phyloP scores from a whole-genome alignment of 2,113 vertebrate genomes.

The Seriola quinqueradiata region DNA sequence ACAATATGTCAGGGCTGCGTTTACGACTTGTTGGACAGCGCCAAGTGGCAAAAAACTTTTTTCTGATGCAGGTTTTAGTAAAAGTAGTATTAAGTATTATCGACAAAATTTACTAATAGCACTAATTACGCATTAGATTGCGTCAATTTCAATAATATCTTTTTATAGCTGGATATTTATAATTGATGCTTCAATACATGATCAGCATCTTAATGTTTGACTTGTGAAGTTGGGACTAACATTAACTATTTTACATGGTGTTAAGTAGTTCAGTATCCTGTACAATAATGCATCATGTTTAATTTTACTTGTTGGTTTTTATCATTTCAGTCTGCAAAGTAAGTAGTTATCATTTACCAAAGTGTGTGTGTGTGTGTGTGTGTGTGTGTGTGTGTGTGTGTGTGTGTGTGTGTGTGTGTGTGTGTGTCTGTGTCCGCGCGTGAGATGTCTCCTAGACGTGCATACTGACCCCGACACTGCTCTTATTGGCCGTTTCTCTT shows the following conservation, averaged over 20 bases:
- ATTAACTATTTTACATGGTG: neutral
- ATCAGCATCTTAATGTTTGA: too few relatives aligned
- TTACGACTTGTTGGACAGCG: too few relatives aligned
- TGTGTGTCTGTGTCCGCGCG: too few relatives aligned
- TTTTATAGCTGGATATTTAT: too few relatives aligned
- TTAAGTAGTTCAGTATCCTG: neutral
- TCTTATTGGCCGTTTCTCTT: constrained; percentile 19
- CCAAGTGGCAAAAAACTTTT: too few relatives aligned
- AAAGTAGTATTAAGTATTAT: too few relatives aligned
- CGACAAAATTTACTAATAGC: too few relatives aligned
- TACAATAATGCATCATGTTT: neutral
- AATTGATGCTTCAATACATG: too few relatives aligned
- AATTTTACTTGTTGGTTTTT: neutral
- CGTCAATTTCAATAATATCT: too few relatives aligned
- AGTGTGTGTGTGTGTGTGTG: neutral
- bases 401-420: constrained; percentile 1
- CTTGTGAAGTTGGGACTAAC: neutral
- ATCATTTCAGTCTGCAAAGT: neutral
- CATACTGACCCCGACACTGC: neutral
- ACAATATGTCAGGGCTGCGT: too few relatives aligned
- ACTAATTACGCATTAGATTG: too few relatives aligned
- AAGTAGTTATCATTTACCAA: neutral
- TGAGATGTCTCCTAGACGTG: neutral
- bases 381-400: neutral
- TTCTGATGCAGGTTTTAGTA: too few relatives aligned